Conservation (phyloP, 1,140 invertebrate genomes). For the Anoplophora glabripennis region DNA sequence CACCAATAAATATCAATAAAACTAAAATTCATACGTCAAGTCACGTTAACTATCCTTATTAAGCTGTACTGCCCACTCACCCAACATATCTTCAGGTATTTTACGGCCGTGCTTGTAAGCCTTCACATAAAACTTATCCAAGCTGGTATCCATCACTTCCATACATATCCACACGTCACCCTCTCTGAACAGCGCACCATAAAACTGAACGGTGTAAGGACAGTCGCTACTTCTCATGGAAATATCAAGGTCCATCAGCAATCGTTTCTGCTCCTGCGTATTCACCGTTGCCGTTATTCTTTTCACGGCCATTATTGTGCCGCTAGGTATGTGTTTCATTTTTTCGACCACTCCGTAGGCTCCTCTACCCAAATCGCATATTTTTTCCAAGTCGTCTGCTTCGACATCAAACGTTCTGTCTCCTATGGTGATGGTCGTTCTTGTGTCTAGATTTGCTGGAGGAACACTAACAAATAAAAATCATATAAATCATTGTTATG, state of each 20-base stretch:
- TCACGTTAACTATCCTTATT: neutral
- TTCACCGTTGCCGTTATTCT: constrained; percentile 76
- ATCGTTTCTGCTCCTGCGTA: constrained; percentile 83
- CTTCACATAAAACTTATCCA: constrained; percentile 94
- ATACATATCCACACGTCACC: constrained; percentile 99
- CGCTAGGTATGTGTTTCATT: constrained; percentile 86
- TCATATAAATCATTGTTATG: neutral
- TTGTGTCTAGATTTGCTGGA: constrained; percentile 79
- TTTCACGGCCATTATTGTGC: constrained; percentile 93
- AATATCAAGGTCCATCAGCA: constrained; percentile 96
- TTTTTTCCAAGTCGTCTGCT: constrained; percentile 84
- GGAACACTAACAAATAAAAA: constrained; percentile 55
- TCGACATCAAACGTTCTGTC: constrained; percentile 86
- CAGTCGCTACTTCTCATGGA: constrained; percentile 94
- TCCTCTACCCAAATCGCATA: constrained; percentile 87
- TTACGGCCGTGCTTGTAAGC: constrained; percentile 71
- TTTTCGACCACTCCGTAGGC: constrained; percentile 96
- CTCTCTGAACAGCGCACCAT: constrained; percentile 93
- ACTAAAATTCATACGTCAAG: too few species aligned
- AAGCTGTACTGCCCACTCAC: constrained; percentile 54
- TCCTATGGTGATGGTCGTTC: constrained; percentile 81
- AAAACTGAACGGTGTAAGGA: constrained; percentile 95
- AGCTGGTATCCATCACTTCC: constrained; percentile 97
- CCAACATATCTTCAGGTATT: constrained; percentile 93
- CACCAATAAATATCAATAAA: too few species aligned